Conservation (phyloP, 2,797 vertebrate genomes). For the Galaxias olidus region DNA sequence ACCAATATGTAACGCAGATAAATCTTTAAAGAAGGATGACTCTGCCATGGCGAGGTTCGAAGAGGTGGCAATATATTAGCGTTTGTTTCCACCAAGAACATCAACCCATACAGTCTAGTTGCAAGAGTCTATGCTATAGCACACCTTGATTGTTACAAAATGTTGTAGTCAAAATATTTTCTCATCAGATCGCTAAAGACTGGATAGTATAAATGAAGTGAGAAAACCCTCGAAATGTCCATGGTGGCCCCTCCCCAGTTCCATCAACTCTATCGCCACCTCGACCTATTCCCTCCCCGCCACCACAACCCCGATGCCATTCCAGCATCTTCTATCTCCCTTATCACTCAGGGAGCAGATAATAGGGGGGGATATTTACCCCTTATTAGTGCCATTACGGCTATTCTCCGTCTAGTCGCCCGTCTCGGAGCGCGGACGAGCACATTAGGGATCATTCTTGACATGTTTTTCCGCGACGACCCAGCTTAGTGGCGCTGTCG, state of each 20-base stretch:
- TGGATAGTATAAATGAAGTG: too few relatives aligned
- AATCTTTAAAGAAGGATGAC: too few relatives aligned
- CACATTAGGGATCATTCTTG: slow-evolving; percentile 52
- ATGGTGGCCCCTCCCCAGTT: slow-evolving; percentile 12
- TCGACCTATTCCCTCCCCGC: neutral
- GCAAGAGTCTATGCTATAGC: too few relatives aligned
- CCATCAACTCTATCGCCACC: neutral
- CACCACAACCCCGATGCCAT: slow-evolving; percentile 6
- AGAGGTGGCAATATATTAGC: too few relatives aligned
- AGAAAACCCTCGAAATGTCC: too few relatives aligned
- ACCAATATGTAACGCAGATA: too few relatives aligned
- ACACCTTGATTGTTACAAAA: too few relatives aligned
- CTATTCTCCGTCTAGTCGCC: slow-evolving; percentile 66
- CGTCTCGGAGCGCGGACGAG: slow-evolving; percentile 35
- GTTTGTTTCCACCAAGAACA: too few relatives aligned
- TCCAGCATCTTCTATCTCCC: slow-evolving; percentile 33
- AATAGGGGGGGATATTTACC: slow-evolving; percentile 70
- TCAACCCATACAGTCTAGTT: too few relatives aligned
- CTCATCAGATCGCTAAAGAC: too few relatives aligned
- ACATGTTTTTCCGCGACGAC: slow-evolving; percentile 65
- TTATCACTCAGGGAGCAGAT: slow-evolving; percentile 67
- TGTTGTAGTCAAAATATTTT: too few relatives aligned
- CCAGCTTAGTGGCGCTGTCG: slow-evolving; percentile 37
- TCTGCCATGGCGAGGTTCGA: too few relatives aligned
- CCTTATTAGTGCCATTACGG: slow-evolving; percentile 71